A percentile compares a stretch with the other conserved stretches of the same genome.
These are phyloP conservation scores for Podargus strigoides DNA, from an alignment of 2,797 vertebrate species.

Conservation along the genomic window DNA sequence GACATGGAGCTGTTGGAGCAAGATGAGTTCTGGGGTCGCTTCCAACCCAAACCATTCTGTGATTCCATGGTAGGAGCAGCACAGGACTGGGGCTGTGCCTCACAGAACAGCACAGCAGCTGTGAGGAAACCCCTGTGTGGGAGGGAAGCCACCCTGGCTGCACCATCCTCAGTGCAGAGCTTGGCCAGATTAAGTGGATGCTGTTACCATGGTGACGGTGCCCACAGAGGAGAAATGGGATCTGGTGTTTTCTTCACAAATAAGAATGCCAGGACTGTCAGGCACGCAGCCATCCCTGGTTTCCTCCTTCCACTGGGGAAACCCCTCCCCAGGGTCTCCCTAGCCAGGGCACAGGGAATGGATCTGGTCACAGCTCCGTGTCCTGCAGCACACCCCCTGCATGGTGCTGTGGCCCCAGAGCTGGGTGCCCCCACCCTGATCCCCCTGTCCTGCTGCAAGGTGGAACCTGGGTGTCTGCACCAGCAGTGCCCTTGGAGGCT, in stretches of 20 bases:
- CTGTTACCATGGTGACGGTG: slow-evolving; percentile 39
- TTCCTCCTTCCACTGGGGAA: background rate
- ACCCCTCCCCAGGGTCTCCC: background rate
- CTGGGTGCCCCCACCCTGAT: background rate
- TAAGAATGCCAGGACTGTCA: background rate
- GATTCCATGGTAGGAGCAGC: background rate
- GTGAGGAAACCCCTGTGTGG: background rate
- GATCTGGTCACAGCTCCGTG: background rate
- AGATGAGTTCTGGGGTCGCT: no score
- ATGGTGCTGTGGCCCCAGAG: background rate
- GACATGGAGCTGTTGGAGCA: no score
- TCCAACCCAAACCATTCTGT: no score
- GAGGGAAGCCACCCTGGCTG: background rate
- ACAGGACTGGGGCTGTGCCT: accelerated
- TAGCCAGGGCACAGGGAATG: background rate
- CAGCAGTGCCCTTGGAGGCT: background rate
- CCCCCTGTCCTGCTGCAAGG: background rate
- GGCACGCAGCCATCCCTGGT: accelerated
- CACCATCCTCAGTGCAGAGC: background rate
- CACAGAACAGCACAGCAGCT: background rate
- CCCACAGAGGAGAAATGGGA: background rate
- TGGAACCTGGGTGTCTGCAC: background rate
- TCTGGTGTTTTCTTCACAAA: background rate
- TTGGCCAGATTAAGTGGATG: background rate
- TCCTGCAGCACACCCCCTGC: background rate